phyloP scores from a whole-genome alignment of 1,140 invertebrate species.

The Asobara japonica region DNA sequence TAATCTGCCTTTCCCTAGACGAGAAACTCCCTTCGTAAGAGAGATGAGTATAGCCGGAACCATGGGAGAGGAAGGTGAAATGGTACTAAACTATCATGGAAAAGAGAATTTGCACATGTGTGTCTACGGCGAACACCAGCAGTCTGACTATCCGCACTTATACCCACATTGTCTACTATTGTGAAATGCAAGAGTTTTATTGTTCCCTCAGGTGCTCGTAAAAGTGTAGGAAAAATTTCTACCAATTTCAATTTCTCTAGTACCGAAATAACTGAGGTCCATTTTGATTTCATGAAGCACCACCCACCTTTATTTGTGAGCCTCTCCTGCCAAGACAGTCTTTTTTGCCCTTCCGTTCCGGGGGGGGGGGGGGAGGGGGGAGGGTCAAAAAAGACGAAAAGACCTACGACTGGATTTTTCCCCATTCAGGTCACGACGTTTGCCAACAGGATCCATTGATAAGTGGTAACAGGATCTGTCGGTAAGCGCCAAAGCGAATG shows the following conservation, averaged over 20 bases:
- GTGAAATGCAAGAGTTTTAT: slow-evolving; percentile 20
- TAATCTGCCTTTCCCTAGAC: slow-evolving; percentile 4
- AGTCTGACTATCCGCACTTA: not conserved
- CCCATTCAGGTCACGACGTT: slow-evolving; percentile 19
- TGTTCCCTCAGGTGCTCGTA: not conserved
- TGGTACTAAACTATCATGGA: not conserved
- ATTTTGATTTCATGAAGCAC: not conserved
- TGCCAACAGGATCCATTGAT: slow-evolving; percentile 21
- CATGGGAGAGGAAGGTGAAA: not conserved
- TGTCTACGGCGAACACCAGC: not conserved
- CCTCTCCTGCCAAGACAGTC: not conserved
- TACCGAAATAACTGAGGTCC: not conserved
- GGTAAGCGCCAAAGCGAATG: slow-evolving; percentile 5
- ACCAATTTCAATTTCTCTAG: not conserved
- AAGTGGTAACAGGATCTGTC: slow-evolving; percentile 24
- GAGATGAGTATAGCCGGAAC: not conserved
- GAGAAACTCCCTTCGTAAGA: not conserved
- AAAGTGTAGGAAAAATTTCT: not conserved
- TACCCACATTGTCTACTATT: not conserved
- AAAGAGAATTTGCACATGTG: slow-evolving; percentile 1
- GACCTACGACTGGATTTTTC: not conserved
- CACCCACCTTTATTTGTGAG: not conserved
- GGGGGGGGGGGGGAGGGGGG: too few species aligned
- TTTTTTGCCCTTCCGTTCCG: not conserved
- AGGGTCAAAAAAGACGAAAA: too few species aligned